Base-by-base conservation (phyloP, 2,888 invertebrate genomes). In the Syrista parreyssii region DNA sequence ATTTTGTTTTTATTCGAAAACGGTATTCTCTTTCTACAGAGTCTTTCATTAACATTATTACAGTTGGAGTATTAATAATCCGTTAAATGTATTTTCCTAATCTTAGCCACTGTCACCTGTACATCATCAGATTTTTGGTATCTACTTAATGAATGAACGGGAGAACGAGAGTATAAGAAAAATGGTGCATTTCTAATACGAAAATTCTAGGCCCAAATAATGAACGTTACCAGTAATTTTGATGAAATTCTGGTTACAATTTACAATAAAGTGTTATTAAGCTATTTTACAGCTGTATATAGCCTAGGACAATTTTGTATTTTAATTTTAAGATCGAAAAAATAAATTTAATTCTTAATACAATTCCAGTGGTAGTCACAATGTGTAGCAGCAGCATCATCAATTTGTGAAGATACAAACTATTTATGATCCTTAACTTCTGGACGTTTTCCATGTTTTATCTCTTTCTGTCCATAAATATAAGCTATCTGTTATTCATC, bases 271-370 rank as follows among this genome's bases (percentile, higher is more conserved):
- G 33, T 30, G 31, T 78, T 55, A 55, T 68, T 68, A 35, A 40
- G 73, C 73, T 40, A 78, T 68, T 76, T 68, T 36, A 76, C 76
- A 76, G 33, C 68, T 78, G 78, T 78, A 78, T 36, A 78, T 78
- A 78, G 76, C 76, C 74, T 78, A 68, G 76, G 78, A 78, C 68
- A 73, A 76, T 76, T 78, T 78, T 78, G 78, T 78, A 78, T 74
- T 76, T 74, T 72, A 68, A 68, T 55, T 74, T 33, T 33, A 76
- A 78, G 75, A 31, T 76, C 32, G 68, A 30, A 33, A 76, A 76
- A 78, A 78, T 76, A 78, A 78, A 78, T 30, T 75, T 78, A 68
- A n/a, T 40, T 55, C 32, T 55, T 75, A 55, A 55, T 55, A 55
- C 40, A 55, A 55, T 55, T 55, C 9, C 40, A 23, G 23, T 55